These are phyloP conservation scores for Cephus sareptanus DNA, from an alignment of 2,888 invertebrate species.

Conservation along the genomic window DNA sequence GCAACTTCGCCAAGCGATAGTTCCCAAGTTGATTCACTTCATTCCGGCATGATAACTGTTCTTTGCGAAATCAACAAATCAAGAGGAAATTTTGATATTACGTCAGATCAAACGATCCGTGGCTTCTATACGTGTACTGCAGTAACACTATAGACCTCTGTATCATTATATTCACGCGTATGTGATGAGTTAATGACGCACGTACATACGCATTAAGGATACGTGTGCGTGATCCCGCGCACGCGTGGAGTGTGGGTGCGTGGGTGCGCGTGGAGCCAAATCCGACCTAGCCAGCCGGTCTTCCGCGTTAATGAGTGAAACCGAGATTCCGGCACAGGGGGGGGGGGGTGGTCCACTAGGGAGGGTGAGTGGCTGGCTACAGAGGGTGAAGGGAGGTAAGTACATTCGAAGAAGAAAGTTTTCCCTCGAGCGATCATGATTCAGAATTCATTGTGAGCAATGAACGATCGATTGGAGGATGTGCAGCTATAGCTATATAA, in stretches of 20 bases:
- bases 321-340: neutral
- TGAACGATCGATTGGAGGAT: no score
- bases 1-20: neutral
- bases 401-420: neutral
- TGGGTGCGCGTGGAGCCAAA: neutral
- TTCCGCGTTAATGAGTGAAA: neutral
- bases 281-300: neutral
- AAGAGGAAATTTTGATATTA: neutral
- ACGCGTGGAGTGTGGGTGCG: no score
- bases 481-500: no score
- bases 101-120: neutral
- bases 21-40: no score
- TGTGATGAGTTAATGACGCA: neutral
- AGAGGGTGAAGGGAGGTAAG: neutral
- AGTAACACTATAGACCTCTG: neutral
- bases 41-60: neutral
- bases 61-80: neutral
- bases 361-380: neutral
- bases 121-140: neutral
- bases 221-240: no score
- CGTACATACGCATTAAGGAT: no score
- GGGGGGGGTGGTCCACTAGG: no score
- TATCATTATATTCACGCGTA: neutral
- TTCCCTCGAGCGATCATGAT: neutral
- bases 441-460: no score